Evolutionary conservation across 1,140 invertebrate species (phyloP), one percentile per base, ranked within the genome.

Genomic region (Agraylea sexmaculata): DNA sequence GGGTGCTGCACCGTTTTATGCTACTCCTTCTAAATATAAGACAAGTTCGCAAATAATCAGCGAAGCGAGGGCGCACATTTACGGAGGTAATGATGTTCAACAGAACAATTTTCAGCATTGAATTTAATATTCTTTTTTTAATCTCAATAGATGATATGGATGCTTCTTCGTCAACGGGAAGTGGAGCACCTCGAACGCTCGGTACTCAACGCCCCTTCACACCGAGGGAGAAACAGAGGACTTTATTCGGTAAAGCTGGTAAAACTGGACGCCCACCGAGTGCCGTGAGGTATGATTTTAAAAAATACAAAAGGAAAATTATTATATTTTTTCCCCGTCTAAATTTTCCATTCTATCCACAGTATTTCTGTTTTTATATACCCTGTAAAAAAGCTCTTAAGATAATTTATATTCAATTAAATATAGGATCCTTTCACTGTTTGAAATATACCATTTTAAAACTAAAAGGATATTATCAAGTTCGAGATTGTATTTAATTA

Each of bases 201-300:
- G 72, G 77, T 51, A 85, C 82, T 1, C 73, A 79, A 41, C 66
- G 85, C 19, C 85, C 85, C 3, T 86, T 82, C 52, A 88, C 85
- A 7, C 84, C 84, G 5, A 66, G 78, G 17, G 82, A 85, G 38
- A 74, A 78, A 19, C 75, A 82, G 40, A 64, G 84, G 32, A 73
- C 75, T 3, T 62, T 85, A 7, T 80, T 82, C 61, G 78, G 78
- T 31, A 69, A 69, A 42, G 62, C 68, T 20, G 55, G 60, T 33
- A 51, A 64, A 46, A 60, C 70, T 16, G 73, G 75, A 37, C 59
- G 85, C 42, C 83, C 85, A 13, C 80, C 83, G 1, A 85, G 81
- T 60, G 73, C 80, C 11, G 83, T 86, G 54, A 84, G 80, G 77
- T 82, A 66, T 64, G 45, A 46, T 10, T 28, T 15, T 15, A 33